Base-by-base conservation (phyloP, 1,140 invertebrate species). In the Drosophila hydei region DNA sequence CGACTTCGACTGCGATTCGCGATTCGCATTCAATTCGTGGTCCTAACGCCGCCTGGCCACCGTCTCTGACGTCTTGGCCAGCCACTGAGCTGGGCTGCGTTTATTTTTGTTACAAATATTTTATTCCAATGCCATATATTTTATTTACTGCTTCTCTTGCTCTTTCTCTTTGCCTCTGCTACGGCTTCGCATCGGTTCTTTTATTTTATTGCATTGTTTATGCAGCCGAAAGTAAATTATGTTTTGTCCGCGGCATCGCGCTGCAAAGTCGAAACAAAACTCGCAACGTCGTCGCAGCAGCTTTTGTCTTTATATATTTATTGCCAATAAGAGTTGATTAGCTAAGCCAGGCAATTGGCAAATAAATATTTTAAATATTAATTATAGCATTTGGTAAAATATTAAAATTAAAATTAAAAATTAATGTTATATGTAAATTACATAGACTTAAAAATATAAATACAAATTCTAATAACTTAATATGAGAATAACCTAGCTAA, bases 121-220 rank as follows among this genome's bases (percentile, higher is more conserved):
- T 87, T 87, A 87, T 87, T 87, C 78, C 78, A 88, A 88, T 87
- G 81, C 83, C 83, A 87, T 87, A 87, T 87, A 87, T 87, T 87
- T 87, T 87, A 87, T 88, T 87, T 74, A 64, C 60, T 64, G 60
- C 56, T 36, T 47, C 55, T 56, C 58, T 43, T 21, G 14, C 40
- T 62, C 18, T 21, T 45, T 14, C 19, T 0, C 56, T 4, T 36
- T 40, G 9, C 42, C 52, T 30, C 40, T 27, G 33, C 42, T 47
- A 43, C 64, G 60, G 65, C 63, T 38, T 63, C 58, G 71, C 62
- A 75, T 68, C 81, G 68, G 58, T 74, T 85, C 78, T 78, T 87
- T 76, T 87, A 88, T 88, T 89, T 88, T 88, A 88, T 88, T 88
- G 83, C 84, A 88, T 88, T 88, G 83, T 88, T 88, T 88, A 88